Evolutionary conservation across 2,888 invertebrate genomes (phyloP).

Genomic region (Pyrgus malvae): DNA sequence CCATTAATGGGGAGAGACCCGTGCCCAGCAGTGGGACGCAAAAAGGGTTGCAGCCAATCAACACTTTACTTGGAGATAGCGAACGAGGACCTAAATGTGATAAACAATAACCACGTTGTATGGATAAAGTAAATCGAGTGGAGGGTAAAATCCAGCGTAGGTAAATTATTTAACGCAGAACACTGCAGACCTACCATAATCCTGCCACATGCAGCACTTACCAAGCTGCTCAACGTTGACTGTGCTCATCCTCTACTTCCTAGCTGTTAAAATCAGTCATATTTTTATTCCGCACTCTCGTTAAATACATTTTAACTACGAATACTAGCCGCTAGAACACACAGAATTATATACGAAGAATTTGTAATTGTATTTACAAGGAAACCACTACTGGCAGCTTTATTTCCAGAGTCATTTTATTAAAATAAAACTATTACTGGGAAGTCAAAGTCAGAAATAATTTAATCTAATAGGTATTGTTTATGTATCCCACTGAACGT

Average conservation of each 20-base stretch:
- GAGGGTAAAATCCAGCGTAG: slow-evolving; percentile 1
- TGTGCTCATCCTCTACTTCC: not conserved
- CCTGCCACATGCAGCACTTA: slow-evolving; percentile 6
- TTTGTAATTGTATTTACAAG: too few species aligned
- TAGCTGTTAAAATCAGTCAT: not conserved
- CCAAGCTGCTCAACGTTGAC: not conserved
- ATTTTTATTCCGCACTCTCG: not conserved
- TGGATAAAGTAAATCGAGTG: not conserved
- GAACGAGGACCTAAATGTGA: not conserved
- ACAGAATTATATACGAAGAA: too few species aligned
- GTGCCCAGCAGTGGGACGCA: too few species aligned
- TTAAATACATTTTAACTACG: not conserved
- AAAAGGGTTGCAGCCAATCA: too few species aligned
- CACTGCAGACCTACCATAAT: slow-evolving; percentile 15
- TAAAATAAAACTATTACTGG: not conserved
- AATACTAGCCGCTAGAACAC: too few species aligned
- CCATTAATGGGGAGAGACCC: too few species aligned
- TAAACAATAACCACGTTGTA: not conserved
- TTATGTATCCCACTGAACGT: not conserved
- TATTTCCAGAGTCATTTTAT: too few species aligned
- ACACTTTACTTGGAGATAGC: too few species aligned
- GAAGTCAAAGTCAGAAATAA: not conserved
- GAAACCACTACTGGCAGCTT: too few species aligned
- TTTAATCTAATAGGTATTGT: not conserved
- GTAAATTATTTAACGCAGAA: slow-evolving; percentile 18